Conservation (phyloP, 2,888 invertebrate species). For the Idaea biselata region DNA sequence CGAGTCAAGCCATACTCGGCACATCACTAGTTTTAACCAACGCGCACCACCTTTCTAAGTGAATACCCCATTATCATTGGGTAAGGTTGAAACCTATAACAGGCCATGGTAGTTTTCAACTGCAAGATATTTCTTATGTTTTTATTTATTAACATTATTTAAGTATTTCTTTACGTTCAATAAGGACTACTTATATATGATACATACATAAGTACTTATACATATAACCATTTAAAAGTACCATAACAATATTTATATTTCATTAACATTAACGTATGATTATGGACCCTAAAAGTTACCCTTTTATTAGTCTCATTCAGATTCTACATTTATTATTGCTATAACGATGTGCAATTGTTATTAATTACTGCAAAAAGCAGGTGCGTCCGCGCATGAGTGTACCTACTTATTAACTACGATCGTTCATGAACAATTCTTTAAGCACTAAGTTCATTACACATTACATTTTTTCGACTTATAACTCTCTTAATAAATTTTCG, state of each 20-base stretch:
- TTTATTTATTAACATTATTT: conserved; percentile 1
- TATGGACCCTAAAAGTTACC: conserved; percentile 19
- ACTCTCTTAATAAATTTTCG: background rate
- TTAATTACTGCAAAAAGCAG: conserved; percentile 46
- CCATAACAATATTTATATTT: background rate
- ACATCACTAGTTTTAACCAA: too few species aligned
- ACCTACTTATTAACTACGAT: conserved; percentile 10
- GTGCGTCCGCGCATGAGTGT: conserved; percentile 24
- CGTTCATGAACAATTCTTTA: background rate
- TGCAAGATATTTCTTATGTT: conserved; percentile 9
- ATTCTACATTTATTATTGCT: conserved; percentile 32
- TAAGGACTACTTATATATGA: background rate
- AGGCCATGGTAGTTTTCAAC: background rate
- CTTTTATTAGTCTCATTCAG: conserved; percentile 12
- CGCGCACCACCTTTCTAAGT: too few species aligned
- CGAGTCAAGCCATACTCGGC: too few species aligned
- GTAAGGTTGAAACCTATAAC: too few species aligned
- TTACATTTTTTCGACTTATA: background rate
- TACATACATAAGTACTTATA: too few species aligned
- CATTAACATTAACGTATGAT: conserved; percentile 18
- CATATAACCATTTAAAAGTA: background rate
- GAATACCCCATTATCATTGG: too few species aligned
- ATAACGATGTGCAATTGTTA: conserved; percentile 44
- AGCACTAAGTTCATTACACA: background rate
- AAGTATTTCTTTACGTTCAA: conserved; percentile 5